These are phyloP conservation scores for Coptotermes formosanus DNA, from an alignment of 1,140 invertebrate species.

Conservation along the genomic window DNA sequence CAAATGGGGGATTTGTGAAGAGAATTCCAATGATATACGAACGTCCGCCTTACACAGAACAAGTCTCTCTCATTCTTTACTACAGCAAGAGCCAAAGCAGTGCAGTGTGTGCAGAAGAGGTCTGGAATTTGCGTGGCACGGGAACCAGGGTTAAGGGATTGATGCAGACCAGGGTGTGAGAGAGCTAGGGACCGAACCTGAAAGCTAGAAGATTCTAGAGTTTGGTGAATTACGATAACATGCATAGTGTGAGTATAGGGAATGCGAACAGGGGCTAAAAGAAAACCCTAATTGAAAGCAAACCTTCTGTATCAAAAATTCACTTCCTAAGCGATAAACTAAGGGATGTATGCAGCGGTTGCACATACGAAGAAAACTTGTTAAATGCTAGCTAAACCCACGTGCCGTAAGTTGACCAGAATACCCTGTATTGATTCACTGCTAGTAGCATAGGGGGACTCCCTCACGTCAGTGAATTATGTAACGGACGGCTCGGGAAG, in stretches of 20 bases:
- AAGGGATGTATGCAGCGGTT: no score
- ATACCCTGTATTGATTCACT: no score
- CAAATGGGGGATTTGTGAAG: constrained; percentile 23
- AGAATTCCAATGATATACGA: constrained; percentile 27
- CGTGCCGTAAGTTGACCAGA: no score
- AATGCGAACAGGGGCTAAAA: neutral
- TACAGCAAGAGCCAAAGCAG: neutral
- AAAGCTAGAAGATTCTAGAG: neutral
- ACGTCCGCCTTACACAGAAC: neutral
- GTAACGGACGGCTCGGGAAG: no score
- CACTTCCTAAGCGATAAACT: no score
- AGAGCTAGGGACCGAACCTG: neutral
- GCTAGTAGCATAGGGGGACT: no score
- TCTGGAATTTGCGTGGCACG: neutral
- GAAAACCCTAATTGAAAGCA: neutral
- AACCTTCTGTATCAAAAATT: no score
- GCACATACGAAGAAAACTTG: no score
- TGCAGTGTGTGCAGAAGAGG: neutral
- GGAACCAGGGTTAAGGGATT: neutral
- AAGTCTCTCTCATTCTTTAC: neutral
- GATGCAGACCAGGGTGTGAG: neutral
- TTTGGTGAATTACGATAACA: neutral
- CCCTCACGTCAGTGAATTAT: no score
- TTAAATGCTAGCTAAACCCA: no score
- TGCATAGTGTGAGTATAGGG: neutral